phyloP scores from a whole-genome alignment of 2,113 vertebrate genomes.

The Cercopithecus mona region DNA sequence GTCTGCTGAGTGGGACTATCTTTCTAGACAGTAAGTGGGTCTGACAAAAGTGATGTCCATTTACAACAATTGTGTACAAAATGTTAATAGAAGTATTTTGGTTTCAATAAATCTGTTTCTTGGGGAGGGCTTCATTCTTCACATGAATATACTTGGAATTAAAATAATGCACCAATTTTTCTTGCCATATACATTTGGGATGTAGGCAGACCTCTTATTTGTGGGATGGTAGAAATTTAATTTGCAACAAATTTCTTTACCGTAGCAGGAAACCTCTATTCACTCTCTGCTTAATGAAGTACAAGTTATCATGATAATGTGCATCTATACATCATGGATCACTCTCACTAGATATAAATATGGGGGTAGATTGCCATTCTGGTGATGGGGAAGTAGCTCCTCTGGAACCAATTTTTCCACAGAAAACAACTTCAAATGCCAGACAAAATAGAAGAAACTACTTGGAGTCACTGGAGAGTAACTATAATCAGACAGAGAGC shows the following conservation, averaged over 20 bases:
- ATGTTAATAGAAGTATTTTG: not conserved
- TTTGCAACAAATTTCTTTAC: not conserved
- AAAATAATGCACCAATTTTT: not conserved
- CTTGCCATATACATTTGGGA: not conserved
- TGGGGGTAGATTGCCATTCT: not conserved
- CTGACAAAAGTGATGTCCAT: not conserved
- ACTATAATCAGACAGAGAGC: not conserved
- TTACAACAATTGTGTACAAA: not conserved
- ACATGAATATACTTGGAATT: not conserved
- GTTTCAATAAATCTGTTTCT: not conserved
- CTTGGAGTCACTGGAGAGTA: not conserved
- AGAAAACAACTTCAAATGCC: not conserved
- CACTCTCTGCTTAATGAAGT: not conserved
- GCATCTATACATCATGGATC: not conserved
- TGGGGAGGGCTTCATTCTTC: not conserved
- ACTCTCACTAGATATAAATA: not conserved
- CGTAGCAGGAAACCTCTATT: not conserved
- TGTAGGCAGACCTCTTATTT: not conserved
- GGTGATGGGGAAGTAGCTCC: not conserved
- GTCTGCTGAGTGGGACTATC: not conserved
- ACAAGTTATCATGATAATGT: not conserved
- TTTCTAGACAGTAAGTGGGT: not conserved
- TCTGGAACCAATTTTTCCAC: not conserved
- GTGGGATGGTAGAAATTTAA: not conserved
- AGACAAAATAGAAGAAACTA: not conserved